Base-by-base conservation (phyloP, 2,888 invertebrate species). In the Sinelater perroti region DNA sequence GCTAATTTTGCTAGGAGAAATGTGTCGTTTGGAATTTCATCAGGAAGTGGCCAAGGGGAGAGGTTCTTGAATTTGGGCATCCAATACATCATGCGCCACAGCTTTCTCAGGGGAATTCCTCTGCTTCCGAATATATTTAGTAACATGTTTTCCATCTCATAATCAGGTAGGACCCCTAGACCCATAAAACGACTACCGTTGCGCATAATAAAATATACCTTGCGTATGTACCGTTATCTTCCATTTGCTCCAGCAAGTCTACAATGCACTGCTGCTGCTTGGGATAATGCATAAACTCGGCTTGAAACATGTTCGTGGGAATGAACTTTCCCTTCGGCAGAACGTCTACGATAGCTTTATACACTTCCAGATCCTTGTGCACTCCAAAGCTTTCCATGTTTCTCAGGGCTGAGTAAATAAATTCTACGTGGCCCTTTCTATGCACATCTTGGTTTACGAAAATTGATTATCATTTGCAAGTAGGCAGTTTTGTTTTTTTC, bases 201-300 rank as follows among this genome's bases (percentile, higher is more conserved):
- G n/a, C n/a, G n/a, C n/a, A 13, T 28, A 28, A 28, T 3, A 28
- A 2, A 28, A 28, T 28, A 21, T 21, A 33, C 63, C 68, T 72
- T n/a, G n/a, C n/a, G n/a, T n/a, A 63, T 68, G 72, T 79, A 90
- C 93, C 90, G 77, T 93, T 88, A 65, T 90, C 85, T 82, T 98
- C 97, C 98, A 99, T 99, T 81, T 95, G 90, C 68, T 93, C 90
- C 16, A 97, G 79, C 47, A 99, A 74, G 73, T 92, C 91, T 8
- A 96, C 86, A 26, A 90, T 91, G 77, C 95, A 93, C 62, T 95
- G 90, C 71, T 99, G 98, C 72, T 99, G 98, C 74, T 93, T 93
- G 0, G 97, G 96, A 80, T 91, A 97, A 76, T 97, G 95, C 86
- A 90, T 86, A 69, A 96, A 92, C 77, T 95, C 94, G 0, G 89